Evolutionary conservation across 2,113 vertebrate species (phyloP).

Genomic region (Neodon shergylaensis): DNA sequence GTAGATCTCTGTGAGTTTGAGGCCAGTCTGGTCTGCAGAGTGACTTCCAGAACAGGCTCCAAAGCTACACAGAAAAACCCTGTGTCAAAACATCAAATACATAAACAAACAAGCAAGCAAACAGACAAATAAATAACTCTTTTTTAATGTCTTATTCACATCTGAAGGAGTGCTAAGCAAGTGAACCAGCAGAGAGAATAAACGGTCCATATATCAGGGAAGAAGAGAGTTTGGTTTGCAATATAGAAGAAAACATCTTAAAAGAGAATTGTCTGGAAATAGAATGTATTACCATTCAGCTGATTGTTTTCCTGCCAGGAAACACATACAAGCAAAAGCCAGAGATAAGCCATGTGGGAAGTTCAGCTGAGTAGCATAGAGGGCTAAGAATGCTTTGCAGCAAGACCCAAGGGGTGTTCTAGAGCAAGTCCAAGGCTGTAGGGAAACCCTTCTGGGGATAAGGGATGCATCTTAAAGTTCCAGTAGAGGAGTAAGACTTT

Average conservation of each 20-base stretch:
- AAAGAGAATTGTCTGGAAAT: background rate
- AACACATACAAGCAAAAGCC: slow-evolving; percentile 13
- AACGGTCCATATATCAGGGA: background rate
- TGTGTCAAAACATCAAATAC: too few species aligned
- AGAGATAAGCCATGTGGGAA: background rate
- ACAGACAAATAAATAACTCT: background rate
- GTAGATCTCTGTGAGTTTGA: too few species aligned
- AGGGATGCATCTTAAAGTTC: background rate
- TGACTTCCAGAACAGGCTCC: too few species aligned
- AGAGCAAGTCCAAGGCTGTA: background rate
- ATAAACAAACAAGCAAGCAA: too few species aligned
- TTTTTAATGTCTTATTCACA: background rate
- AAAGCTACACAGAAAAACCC: too few species aligned
- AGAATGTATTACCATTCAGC: background rate
- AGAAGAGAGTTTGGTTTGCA: slow-evolving; percentile 4
- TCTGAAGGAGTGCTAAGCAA: slow-evolving; percentile 39
- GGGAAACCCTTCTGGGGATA: background rate
- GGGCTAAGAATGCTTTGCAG: background rate
- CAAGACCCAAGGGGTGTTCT: background rate
- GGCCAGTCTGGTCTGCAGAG: too few species aligned
- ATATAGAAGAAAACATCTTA: background rate
- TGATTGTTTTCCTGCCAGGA: background rate
- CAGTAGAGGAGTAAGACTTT: background rate
- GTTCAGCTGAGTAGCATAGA: background rate
- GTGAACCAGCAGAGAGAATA: background rate